Base-by-base conservation (phyloP, 2,888 invertebrate genomes). In the Chrysolina oricalcia region DNA sequence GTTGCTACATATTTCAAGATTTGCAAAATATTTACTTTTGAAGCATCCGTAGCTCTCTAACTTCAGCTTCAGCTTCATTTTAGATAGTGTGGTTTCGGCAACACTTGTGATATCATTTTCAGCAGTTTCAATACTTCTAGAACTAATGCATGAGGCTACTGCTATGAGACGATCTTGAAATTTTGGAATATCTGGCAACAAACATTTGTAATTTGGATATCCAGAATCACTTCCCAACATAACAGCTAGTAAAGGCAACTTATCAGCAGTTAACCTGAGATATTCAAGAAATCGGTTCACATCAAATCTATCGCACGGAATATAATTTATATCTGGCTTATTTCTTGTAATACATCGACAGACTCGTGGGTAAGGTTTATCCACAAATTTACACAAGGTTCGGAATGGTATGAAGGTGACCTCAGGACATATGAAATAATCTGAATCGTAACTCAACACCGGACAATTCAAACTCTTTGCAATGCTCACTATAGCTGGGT, bases 401-500 rank as follows among this genome's bases (percentile, higher is more conserved):
- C 92, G 90, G 79, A 96, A 92, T 0, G 96, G 96, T 80, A 98
- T 94, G 82, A 96, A 97, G 2, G 91, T 88, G 0, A 96, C 93
- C 88, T 96, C 94, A 88, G 94, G 96, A 27, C 59, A 27, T 78
- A 98, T 94, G 85, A 94, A 97, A 83, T 67, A 74, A 17, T 74
- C 71, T n/a, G 74, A 74, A 56, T 74, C 74, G 43, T 59, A 71
- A 43, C 74, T 74, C 5, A 74, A 65, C 46, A 74, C 23, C 0
- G 74, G 70, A n/a, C 74, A 74, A 35, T 65, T 62, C 46, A 74
- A 67, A 73, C 92, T 90, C 79, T 93, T 92, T 0, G 97, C 96
- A 80, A 98, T 88, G 0, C 94, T 93, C 0, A 97, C 97, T 70
- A 97, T 93, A 84, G 96, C 94, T 80, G 94, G 93, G 87, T 98